A percentile compares a stretch with the other conserved stretches of the same genome.
Evolutionary conservation across 2,888 invertebrate species (phyloP).

Genomic region (Monochamus alternatus): DNA sequence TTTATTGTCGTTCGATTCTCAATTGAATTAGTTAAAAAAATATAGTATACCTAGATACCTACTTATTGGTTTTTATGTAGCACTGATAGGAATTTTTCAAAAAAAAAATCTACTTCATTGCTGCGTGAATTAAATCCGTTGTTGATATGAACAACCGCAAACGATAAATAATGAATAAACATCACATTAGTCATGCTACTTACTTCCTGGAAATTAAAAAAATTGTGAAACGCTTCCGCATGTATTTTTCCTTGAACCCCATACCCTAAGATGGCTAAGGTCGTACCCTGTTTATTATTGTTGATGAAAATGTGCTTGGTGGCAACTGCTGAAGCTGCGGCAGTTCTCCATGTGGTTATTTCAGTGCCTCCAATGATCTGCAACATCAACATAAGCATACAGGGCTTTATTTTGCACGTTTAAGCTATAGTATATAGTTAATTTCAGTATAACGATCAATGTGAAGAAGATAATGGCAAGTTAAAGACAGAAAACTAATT

Average conservation of each 20-base stretch:
- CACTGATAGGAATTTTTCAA: background rate
- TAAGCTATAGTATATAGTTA: background rate
- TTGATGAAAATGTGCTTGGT: conserved; percentile 71
- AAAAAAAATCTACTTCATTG: background rate
- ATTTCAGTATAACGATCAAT: background rate
- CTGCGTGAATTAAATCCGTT: too few relatives aligned
- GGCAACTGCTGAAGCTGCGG: conserved; percentile 74
- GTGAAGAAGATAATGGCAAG: too few relatives aligned
- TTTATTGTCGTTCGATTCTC: too few relatives aligned
- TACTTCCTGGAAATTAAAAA: conserved; percentile 70
- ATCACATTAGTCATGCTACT: conserved; percentile 8
- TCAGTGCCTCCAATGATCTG: conserved; percentile 71
- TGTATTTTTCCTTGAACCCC: conserved; percentile 74
- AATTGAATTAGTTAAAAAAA: too few relatives aligned
- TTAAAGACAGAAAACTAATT: background rate
- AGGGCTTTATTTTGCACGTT: background rate
- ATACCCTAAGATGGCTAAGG: conserved; percentile 73
- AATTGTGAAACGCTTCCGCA: conserved; percentile 71
- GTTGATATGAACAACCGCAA: too few relatives aligned
- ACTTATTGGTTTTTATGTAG: too few relatives aligned
- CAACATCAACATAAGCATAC: background rate
- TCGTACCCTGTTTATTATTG: conserved; percentile 52
- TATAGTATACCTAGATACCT: too few relatives aligned
- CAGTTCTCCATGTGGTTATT: conserved; percentile 75
- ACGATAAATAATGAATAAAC: too few relatives aligned